These are phyloP conservation scores for Siniperca chuatsi DNA, from an alignment of 2,113 vertebrate species.

Conservation along the genomic window DNA sequence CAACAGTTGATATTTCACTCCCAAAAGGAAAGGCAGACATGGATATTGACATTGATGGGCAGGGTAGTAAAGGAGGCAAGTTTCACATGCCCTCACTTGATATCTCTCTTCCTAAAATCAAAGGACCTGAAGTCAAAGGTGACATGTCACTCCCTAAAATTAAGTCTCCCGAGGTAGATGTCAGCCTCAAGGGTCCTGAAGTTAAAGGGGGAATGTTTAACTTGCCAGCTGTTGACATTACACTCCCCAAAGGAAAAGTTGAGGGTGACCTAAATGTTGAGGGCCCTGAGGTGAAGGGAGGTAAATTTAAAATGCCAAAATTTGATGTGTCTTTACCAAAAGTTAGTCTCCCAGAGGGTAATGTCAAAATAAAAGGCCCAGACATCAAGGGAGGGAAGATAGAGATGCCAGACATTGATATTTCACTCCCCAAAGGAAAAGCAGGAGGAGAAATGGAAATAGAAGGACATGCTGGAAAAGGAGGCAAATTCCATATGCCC, in stretches of 20 bases:
- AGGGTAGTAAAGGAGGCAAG: conserved; percentile 51
- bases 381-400: conserved; percentile 44
- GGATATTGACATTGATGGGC: conserved; percentile 12
- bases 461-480: conserved; percentile 49
- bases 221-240: conserved; percentile 72
- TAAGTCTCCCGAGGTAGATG: too few species aligned
- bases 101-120: conserved; percentile 76
- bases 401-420: conserved; percentile 59
- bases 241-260: conserved; percentile 69
- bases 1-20: conserved; percentile 1
- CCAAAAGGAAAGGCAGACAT: conserved; percentile 3
- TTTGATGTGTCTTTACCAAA: conserved; percentile 64
- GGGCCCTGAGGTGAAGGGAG: conserved; percentile 33
- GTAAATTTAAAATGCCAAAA: conserved; percentile 52
- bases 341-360: conserved; percentile 32
- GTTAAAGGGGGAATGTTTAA: conserved; percentile 60
- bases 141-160: conserved; percentile 63
- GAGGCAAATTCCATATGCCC: conserved; percentile 64
- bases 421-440: conserved; percentile 66
- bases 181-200: not conserved
- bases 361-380: conserved; percentile 38
- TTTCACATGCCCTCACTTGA: conserved; percentile 76
- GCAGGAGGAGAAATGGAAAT: conserved; percentile 3
- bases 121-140: conserved; percentile 57
- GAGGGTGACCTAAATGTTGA: conserved; percentile 33